Base-by-base conservation (phyloP, 2,888 invertebrate species). In the Netelia virgata region DNA sequence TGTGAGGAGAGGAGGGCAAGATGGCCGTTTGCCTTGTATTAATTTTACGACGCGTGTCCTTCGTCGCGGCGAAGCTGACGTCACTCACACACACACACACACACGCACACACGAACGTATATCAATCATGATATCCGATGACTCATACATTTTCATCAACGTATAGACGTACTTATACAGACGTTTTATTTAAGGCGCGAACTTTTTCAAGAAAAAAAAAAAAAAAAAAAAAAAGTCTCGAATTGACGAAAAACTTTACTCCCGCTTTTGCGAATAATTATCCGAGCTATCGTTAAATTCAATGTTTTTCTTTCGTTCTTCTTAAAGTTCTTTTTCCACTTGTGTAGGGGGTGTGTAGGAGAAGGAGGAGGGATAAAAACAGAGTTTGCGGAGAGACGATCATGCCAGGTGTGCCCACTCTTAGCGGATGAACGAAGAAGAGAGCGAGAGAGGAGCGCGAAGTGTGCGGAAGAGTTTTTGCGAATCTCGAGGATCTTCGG, bases 1-100 rank as follows among this genome's bases (percentile, higher is more conserved):
- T 80, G 66, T 75, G 81, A 83, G 82, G 86, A 72, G 66, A 68
- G 79, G 72, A 81, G 88, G 86, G 89, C 91, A 91, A 91, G 91
- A 91, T 91, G 91, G 91, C 91, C 91, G 92, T 90, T 90, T 90
- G 90, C 89, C 89, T 88, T 89, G 90, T 91, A 91, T 92, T 92
- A 92, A 92, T 92, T 92, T 92, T 91, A 92, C 90, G 89, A 90
- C 85, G 88, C 90, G 88, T 88, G 69, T 81, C 81, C 69, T 75
- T 70, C 57, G 75, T 81, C 69, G 55, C 47, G 75, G 55, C 23
- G 63, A 5, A 41, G 6, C 70, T 55, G 55, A 81, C 75, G 75
- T 43, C 61, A 75, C 43, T 20, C 43, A 47, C 41, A 6, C 28
- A 47, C 14, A 64, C 18, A 23, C 68, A 16, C 28, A 16, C 43